Evolutionary conservation across 2,888 invertebrate species (phyloP), one percentile per base, ranked within the genome.

Genomic region (Pheosia tremula): DNA sequence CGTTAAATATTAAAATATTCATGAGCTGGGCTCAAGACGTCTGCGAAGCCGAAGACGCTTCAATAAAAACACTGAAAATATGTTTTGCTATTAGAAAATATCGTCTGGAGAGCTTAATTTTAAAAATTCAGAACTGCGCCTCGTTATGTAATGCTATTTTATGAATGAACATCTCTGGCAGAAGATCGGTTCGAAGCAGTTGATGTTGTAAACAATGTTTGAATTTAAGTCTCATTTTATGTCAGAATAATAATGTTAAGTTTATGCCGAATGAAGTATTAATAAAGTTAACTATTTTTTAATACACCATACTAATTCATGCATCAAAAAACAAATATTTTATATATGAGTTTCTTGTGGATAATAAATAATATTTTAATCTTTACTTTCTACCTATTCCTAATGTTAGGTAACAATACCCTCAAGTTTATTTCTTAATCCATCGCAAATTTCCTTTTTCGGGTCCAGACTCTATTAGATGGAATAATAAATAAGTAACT

Each of bases 1-100:
- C 66, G 77, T 74, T 82, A 75, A 81, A 84, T 84, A 85, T 85
- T 87, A 69, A 85, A 78, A 82, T 86, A 86, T 87, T 85, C 85
- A 86, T 84, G 81, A 81, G 67, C 45, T 63, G 63, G 56, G 56
- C 62, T 62, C 60, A 59, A 77, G 72, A 72, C 61, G 74, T 78
- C 71, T 69, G 60, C 56, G 58, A 64, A 24, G 59, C 58, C 43
- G 39, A 67, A 65, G 60, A 63, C 60, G 59, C 62, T 59, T n/a
- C 63, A 57, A 68, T 74, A 71, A 71, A 71, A 56, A 77, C 5
- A 61, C 66, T 61, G 61, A 67, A 76, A 71, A 71, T 76, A 75
- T 71, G 57, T 58, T 56, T 59, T 50, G 59, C 63, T 76, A 60
- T 64, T 64, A 65, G 59, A 60, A 59, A 58, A 45, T 49, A 50